phyloP scores from a whole-genome alignment of 2,113 vertebrate species.

The Laterallus jamaicensis region DNA sequence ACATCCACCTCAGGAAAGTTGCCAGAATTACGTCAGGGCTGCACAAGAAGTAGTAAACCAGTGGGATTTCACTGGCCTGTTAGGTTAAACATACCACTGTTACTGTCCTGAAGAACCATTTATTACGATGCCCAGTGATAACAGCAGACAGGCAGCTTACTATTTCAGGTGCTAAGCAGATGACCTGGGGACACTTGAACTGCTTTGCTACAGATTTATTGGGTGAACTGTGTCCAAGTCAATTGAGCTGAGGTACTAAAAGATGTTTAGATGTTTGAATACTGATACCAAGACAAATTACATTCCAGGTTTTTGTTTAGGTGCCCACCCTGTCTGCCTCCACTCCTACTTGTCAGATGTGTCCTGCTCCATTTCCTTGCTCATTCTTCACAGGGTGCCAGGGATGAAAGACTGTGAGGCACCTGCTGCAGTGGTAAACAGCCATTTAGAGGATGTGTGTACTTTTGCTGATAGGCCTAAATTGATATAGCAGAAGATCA shows the following conservation, averaged over 20 bases:
- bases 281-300: slow-evolving; percentile 8
- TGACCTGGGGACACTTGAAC: neutral
- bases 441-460: neutral
- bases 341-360: neutral
- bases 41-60: neutral
- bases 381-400: neutral
- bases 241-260: neutral
- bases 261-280: neutral
- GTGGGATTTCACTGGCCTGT: neutral
- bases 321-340: neutral
- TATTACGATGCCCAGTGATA: neutral
- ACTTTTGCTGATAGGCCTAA: neutral
- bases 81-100: neutral
- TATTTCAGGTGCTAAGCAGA: neutral
- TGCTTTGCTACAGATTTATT: neutral
- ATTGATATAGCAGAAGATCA: neutral
- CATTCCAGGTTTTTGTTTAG: neutral
- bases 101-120: neutral
- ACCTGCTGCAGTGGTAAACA: neutral
- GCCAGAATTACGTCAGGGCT: neutral
- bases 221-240: neutral
- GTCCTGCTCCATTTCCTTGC: slow-evolving; percentile 10
- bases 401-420: neutral
- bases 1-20: neutral
- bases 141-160: neutral